Percentiles rank a stretch among this genome's conserved stretches.
Conservation (phyloP, 2,888 invertebrate species). For the Julus scandinavius region DNA sequence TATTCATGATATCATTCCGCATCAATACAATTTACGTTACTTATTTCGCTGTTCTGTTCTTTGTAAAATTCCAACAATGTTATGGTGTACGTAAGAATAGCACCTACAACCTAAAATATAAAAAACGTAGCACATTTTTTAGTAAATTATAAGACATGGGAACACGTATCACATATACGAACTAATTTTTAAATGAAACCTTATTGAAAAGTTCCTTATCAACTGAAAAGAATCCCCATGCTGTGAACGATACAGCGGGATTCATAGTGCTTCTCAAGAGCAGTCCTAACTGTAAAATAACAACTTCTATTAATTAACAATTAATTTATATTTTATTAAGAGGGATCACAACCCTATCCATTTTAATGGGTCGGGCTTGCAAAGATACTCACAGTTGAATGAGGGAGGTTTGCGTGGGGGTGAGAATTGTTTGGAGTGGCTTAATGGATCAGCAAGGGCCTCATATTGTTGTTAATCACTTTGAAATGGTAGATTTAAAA, state of each 20-base stretch:
- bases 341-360: no score
- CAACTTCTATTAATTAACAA: no score
- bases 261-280: background rate
- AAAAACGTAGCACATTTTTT: background rate
- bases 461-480: no score
- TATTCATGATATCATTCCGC: background rate
- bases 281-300: background rate
- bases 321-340: background rate
- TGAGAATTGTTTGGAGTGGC: no score
- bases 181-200: background rate
- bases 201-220: background rate
- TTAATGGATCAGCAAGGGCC: no score
- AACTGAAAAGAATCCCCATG: background rate
- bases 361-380: no score
- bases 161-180: background rate
- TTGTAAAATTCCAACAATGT: background rate
- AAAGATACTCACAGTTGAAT: no score
- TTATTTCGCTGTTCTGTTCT: background rate
- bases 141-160: background rate
- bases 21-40: background rate
- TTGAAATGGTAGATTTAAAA: no score
- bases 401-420: no score
- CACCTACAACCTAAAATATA: background rate
- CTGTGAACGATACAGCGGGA: background rate
- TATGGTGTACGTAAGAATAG: background rate